Evolutionary conservation across 2,797 vertebrate species (phyloP).

Genomic region (Gymnopithys bicolor): DNA sequence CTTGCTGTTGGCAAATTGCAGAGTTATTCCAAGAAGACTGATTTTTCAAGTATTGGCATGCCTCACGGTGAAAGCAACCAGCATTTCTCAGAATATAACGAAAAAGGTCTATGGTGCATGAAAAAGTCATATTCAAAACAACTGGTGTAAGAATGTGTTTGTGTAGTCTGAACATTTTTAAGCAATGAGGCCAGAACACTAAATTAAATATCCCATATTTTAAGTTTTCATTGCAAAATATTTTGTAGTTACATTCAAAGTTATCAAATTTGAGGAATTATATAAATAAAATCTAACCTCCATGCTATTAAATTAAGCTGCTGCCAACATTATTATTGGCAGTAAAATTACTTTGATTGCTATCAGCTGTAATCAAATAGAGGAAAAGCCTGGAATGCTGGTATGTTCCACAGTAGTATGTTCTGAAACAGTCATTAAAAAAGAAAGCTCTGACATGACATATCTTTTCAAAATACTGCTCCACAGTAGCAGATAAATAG

Average conservation of each 20-base stretch:
- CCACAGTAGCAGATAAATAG: slow-evolving; percentile 62
- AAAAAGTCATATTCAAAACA: not conserved
- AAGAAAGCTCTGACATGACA: slow-evolving; percentile 49
- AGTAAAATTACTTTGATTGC: slow-evolving; percentile 78
- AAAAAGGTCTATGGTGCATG: not conserved
- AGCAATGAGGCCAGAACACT: not conserved
- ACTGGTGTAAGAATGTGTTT: not conserved
- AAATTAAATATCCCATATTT: slow-evolving; percentile 30
- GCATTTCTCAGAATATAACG: not conserved
- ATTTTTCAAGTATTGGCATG: not conserved
- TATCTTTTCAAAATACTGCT: slow-evolving; percentile 52
- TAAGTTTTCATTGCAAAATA: slow-evolving; percentile 2
- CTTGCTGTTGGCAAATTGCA: not conserved
- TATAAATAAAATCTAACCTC: slow-evolving; percentile 8
- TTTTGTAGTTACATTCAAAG: not conserved
- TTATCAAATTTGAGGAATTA: slow-evolving; percentile 10
- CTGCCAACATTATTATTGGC: slow-evolving; percentile 80
- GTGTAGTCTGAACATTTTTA: not conserved
- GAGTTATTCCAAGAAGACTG: not conserved
- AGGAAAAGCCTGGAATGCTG: slow-evolving; percentile 74
- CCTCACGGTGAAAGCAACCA: not conserved
- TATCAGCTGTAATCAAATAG: slow-evolving; percentile 87
- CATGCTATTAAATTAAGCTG: slow-evolving; percentile 52
- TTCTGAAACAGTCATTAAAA: slow-evolving; percentile 43
- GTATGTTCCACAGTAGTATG: slow-evolving; percentile 37